These are phyloP conservation scores for Enteromius fasciolatus DNA, from an alignment of 2,797 vertebrate species.

Conservation along the genomic window DNA sequence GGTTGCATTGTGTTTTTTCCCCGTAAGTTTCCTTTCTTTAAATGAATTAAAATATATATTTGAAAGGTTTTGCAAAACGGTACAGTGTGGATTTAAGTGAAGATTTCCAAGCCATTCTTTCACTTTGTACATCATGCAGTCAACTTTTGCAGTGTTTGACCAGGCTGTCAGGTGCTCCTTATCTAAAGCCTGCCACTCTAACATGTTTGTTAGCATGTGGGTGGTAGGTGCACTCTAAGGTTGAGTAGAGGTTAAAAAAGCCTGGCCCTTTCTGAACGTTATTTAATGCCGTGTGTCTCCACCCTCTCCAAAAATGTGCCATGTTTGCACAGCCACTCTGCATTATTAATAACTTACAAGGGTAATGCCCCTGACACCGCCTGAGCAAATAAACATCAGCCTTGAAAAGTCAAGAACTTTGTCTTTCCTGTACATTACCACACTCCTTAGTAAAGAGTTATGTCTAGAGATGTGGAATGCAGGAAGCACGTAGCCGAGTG, in stretches of 20 bases:
- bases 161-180: not conserved
- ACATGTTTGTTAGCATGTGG: slow-evolving; percentile 38
- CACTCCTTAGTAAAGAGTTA: slow-evolving; percentile 58
- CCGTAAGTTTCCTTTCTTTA: not conserved
- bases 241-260: slow-evolving; percentile 56
- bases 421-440: slow-evolving; percentile 28
- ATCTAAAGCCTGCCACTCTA: not conserved
- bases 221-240: slow-evolving; percentile 50
- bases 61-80: not conserved
- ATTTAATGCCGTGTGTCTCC: slow-evolving; percentile 29
- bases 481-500: not conserved
- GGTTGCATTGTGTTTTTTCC: not conserved
- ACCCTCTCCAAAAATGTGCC: slow-evolving; percentile 58
- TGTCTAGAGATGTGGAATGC: slow-evolving; percentile 32
- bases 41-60: not conserved
- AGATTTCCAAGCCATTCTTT: not conserved
- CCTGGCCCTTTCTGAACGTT: slow-evolving; percentile 47
- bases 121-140: not conserved
- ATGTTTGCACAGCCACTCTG: slow-evolving; percentile 58
- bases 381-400: slow-evolving; percentile 65
- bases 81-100: not conserved
- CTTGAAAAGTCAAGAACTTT: slow-evolving; percentile 58
- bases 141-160: not conserved
- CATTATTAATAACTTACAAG: slow-evolving; percentile 63
- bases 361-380: slow-evolving; percentile 55